These are phyloP conservation scores for Drosophila quinaria DNA, from an alignment of 2,888 invertebrate species.

Conservation along the genomic window DNA sequence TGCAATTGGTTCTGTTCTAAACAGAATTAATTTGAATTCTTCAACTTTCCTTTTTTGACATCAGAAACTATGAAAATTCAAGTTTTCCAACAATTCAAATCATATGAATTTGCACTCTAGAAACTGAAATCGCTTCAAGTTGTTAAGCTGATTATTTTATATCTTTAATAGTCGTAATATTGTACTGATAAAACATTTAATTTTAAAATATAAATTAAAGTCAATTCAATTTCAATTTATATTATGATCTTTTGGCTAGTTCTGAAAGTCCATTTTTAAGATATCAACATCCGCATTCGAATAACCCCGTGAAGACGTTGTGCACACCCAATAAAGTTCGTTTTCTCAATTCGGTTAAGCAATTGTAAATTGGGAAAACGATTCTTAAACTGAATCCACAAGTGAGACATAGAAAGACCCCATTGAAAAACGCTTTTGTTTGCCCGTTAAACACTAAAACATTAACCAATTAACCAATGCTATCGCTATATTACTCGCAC, in stretches of 20 bases:
- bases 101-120: too few species aligned
- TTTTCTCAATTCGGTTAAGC: background rate
- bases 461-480: conserved; percentile 67
- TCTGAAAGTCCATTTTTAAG: background rate
- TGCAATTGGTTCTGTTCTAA: too few species aligned
- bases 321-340: conserved; percentile 4
- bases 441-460: conserved; percentile 10
- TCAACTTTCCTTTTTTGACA: too few species aligned
- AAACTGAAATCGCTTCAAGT: too few species aligned
- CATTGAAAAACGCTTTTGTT: conserved; percentile 10
- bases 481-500: conserved; percentile 55
- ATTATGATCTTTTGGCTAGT: background rate
- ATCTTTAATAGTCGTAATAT: too few species aligned
- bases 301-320: conserved; percentile 1
- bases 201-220: too few species aligned
- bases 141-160: too few species aligned
- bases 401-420: conserved; percentile 10
- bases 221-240: too few species aligned
- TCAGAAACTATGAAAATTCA: too few species aligned
- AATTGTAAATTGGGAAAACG: conserved; percentile 5
- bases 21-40: too few species aligned
- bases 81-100: too few species aligned
- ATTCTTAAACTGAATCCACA: background rate
- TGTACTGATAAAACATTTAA: too few species aligned
- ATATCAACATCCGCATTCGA: conserved; percentile 10